Base-by-base conservation (phyloP, 2,113 vertebrate genomes). In the Meleagris gallopavo region DNA sequence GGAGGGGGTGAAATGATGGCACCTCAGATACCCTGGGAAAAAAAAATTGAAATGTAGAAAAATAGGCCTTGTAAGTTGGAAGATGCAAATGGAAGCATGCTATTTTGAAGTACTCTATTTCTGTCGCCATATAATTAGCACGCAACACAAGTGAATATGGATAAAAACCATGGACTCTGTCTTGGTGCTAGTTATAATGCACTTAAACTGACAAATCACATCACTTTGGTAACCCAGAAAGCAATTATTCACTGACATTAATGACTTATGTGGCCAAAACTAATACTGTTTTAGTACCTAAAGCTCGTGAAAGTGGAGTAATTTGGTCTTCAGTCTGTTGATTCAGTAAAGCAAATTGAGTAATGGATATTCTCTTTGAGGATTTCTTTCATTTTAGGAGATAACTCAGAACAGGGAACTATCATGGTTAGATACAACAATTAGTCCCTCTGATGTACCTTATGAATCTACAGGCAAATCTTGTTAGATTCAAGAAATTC, bases 191-290 rank as follows among this genome's bases (percentile, higher is more conserved):
- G 74, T 89, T 46, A 46, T 40, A 81, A 46, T 46, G 34, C 38
- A 88, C 65, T 74, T 2, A 9, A 25, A 36, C 60, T 70, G 48
- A 70, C 62, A 66, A 83, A 71, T 57, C 29, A n/a, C 62, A 78
- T 64, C 46, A 12, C 52, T 90, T 77, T 25, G 57, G 80, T 90
- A 73, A 67, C 38, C 61, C 70, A 20, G 48, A 48, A 38, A 24
- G 40, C 71, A 72, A 41, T 79, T 89, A 30, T 38, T 91, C 77
- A 50, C 64, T 93, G 83, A 86, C 86, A 74, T 91, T 90, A 60
- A 67, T 1, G 15, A 46, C 65, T 65, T 6, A 70, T 84, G 43
- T 24, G 48, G 83, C 50, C 34, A 74, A 88, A 86, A 83, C 10
- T 34, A 22, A 62, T 85, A 73, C 60, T 84, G 13, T 90, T 95